Percentiles rank a stretch among this genome's conserved stretches.
Conservation (phyloP, 1,140 invertebrate species). For the Ditylenchus dipsaci region DNA sequence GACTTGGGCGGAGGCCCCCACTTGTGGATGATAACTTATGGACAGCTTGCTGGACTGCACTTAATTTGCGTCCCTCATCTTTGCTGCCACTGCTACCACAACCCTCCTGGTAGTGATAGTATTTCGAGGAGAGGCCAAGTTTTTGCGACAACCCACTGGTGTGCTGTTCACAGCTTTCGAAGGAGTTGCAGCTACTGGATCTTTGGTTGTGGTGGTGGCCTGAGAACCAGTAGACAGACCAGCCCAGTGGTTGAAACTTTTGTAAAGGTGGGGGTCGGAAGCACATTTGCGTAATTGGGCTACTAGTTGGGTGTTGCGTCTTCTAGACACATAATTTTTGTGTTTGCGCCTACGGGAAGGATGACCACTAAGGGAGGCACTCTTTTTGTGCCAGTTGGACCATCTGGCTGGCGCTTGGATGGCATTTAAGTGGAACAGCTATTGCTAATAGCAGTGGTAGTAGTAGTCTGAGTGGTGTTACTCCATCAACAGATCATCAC, state of each 20-base stretch:
- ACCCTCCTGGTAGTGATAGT: too few species aligned
- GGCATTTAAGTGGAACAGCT: background rate
- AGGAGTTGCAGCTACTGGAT: too few species aligned
- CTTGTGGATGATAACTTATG: background rate
- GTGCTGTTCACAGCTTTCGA: too few species aligned
- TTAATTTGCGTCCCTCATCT: too few species aligned
- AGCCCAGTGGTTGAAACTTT: slow-evolving; percentile 38
- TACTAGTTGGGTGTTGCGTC: slow-evolving; percentile 24
- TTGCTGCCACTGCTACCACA: too few species aligned
- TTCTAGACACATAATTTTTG: slow-evolving; percentile 45
- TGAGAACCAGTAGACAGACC: too few species aligned
- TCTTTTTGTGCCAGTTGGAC: slow-evolving; percentile 28
- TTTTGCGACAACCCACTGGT: too few species aligned
- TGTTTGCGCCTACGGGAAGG: slow-evolving; percentile 40
- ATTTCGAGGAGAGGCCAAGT: too few species aligned
- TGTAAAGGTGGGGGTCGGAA: slow-evolving; percentile 40
- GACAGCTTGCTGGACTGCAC: background rate
- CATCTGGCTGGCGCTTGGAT: background rate
- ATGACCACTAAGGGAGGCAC: slow-evolving; percentile 37
- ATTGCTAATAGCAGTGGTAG: background rate
- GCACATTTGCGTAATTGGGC: slow-evolving; percentile 28
- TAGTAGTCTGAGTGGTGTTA: background rate
- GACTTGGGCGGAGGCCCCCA: background rate
- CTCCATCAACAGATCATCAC: too few species aligned
- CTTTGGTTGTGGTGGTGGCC: too few species aligned